Evolutionary conservation across 2,797 vertebrate species (phyloP).

Genomic region (Kryptolebias ocellatus): DNA sequence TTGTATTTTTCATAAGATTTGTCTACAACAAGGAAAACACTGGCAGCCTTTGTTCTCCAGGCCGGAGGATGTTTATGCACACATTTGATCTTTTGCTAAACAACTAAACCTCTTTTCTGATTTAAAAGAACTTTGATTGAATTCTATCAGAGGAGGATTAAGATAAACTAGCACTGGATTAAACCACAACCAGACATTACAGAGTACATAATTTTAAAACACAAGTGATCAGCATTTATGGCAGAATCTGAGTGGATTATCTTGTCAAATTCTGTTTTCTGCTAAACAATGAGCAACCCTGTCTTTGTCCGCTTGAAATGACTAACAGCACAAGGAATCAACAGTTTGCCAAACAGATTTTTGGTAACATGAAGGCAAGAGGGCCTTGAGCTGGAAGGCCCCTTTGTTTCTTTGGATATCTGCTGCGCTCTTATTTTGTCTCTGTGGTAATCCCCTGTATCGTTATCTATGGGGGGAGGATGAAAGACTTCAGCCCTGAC

Average conservation of each 20-base stretch:
- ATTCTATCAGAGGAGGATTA: slow-evolving; percentile 42
- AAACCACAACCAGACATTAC: background rate
- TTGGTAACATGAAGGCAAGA: slow-evolving; percentile 31
- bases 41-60: background rate
- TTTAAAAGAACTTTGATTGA: slow-evolving; percentile 56
- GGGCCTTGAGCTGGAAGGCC: slow-evolving; percentile 37
- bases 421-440: slow-evolving; percentile 73
- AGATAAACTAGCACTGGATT: slow-evolving; percentile 42
- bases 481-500: slow-evolving; percentile 70
- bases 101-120: slow-evolving; percentile 47
- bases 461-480: slow-evolving; percentile 64
- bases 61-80: slow-evolving; percentile 22
- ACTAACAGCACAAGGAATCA: slow-evolving; percentile 36
- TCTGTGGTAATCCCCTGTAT: slow-evolving; percentile 65
- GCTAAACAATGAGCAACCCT: slow-evolving; percentile 31
- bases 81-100: slow-evolving; percentile 32
- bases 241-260: slow-evolving; percentile 57
- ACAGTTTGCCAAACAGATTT: slow-evolving; percentile 30
- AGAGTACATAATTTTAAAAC: slow-evolving; percentile 23
- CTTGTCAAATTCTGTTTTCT: slow-evolving; percentile 27
- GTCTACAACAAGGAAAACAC: background rate
- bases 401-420: slow-evolving; percentile 54
- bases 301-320: slow-evolving; percentile 41
- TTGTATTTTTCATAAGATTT: background rate
- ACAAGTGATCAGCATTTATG: slow-evolving; percentile 19